Conservation (phyloP, 2,113 vertebrate genomes). For the Atractosteus spatula region DNA sequence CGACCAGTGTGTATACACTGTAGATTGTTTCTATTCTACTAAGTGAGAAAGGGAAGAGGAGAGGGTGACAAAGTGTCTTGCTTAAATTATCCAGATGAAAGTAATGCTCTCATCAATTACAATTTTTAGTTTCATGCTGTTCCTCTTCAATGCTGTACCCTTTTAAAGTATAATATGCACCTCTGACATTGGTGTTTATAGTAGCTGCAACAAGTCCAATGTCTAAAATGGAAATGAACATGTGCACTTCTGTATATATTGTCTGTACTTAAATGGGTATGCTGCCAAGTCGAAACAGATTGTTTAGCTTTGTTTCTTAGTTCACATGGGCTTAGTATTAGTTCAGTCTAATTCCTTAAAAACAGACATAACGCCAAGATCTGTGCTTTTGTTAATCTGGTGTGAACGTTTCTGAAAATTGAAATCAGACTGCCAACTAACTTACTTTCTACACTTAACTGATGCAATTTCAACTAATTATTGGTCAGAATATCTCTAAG, state of each 20-base stretch:
- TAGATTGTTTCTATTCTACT: neutral
- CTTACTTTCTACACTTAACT: too few relatives aligned
- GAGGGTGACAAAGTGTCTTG: neutral
- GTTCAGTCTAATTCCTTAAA: too few relatives aligned
- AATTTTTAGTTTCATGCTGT: neutral
- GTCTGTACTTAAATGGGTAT: constrained; percentile 12
- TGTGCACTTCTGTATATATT: neutral
- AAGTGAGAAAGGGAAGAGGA: constrained; percentile 12
- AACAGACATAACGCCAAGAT: too few relatives aligned
- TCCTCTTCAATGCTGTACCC: constrained; percentile 7
- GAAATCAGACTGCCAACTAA: too few relatives aligned
- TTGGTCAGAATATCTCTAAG: too few relatives aligned
- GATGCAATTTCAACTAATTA: too few relatives aligned
- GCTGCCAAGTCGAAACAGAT: neutral
- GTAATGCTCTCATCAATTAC: neutral
- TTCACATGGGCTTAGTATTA: too few relatives aligned
- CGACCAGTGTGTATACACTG: too few relatives aligned
- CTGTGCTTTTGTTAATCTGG: too few relatives aligned
- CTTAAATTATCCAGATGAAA: constrained; percentile 12
- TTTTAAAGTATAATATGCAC: constrained; percentile 24
- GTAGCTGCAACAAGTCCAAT: neutral
- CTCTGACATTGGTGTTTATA: constrained; percentile 25
- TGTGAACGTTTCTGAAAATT: too few relatives aligned
- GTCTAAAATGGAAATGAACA: constrained; percentile 14
- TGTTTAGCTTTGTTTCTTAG: too few relatives aligned